Conservation (phyloP, 2,888 invertebrate genomes). For the Sphaeridia pumilis region DNA sequence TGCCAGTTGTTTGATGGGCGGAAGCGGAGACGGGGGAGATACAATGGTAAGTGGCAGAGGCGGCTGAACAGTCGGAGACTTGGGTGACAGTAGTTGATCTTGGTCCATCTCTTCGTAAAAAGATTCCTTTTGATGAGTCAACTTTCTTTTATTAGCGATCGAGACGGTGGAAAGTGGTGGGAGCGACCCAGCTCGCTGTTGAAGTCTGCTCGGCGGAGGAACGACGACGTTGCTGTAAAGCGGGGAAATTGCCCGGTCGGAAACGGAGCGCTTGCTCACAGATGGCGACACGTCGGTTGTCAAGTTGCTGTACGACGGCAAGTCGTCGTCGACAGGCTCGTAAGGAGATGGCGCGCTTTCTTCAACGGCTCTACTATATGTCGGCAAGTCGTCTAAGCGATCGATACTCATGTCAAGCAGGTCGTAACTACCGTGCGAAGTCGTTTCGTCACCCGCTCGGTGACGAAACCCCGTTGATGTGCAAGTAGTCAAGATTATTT, state of each 20-base stretch:
- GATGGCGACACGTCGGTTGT: not conserved
- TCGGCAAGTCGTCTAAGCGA: slow-evolving; percentile 9
- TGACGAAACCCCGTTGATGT: slow-evolving; percentile 7
- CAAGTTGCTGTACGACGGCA: no score
- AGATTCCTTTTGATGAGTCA: slow-evolving; percentile 16
- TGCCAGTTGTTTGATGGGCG: no score
- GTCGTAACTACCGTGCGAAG: slow-evolving; percentile 17
- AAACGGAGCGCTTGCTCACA: not conserved
- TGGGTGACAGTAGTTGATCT: slow-evolving; percentile 1
- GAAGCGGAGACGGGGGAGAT: not conserved
- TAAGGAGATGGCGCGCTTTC: not conserved
- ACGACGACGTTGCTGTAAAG: no score
- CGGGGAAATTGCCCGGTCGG: no score
- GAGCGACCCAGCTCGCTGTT: not conserved
- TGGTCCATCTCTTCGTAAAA: slow-evolving; percentile 12
- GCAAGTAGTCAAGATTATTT: slow-evolving; percentile 12
- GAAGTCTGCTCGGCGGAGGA: not conserved
- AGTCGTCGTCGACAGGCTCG: no score
- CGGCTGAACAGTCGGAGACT: no score
- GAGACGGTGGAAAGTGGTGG: no score
- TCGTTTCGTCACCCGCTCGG: slow-evolving; percentile 15
- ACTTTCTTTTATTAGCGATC: not conserved
- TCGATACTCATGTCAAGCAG: slow-evolving; percentile 14
- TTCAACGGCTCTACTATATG: not conserved
- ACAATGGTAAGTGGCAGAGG: not conserved